These are phyloP conservation scores for Alosa sapidissima DNA, from an alignment of 2,797 vertebrate species.

Conservation along the genomic window DNA sequence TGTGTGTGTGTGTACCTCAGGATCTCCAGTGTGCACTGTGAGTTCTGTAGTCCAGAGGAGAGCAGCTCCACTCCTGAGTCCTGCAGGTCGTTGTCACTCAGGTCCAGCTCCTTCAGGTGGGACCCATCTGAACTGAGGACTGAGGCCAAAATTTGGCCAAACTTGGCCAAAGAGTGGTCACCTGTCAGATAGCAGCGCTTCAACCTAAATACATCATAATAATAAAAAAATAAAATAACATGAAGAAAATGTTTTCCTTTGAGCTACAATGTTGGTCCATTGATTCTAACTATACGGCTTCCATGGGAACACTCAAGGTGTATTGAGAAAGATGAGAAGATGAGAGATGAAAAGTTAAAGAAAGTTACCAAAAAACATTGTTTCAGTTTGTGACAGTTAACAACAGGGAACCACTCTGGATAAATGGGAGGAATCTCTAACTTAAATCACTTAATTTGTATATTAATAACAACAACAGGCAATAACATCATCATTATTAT, in stretches of 20 bases:
- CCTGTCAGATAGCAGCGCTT: background rate
- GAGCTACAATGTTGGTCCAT: too few relatives aligned
- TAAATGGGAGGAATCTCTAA: too few relatives aligned
- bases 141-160: conserved; percentile 21
- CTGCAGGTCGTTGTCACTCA: conserved; percentile 32
- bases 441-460: too few relatives aligned
- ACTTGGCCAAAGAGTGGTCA: background rate
- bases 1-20: background rate
- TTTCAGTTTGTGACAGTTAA: too few relatives aligned
- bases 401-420: too few relatives aligned
- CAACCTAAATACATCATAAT: background rate
- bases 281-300: too few relatives aligned
- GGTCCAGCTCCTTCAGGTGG: conserved; percentile 27
- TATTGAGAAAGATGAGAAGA: too few relatives aligned
- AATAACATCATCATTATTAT: too few relatives aligned
- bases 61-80: conserved; percentile 25
- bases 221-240: background rate
- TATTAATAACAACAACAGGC: too few relatives aligned
- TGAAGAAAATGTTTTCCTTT: background rate
- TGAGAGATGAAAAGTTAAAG: background rate
- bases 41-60: background rate
- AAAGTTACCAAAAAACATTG: background rate
- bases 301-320: too few relatives aligned
- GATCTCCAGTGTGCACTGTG: background rate
- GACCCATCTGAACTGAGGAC: background rate